Evolutionary conservation across 2,113 vertebrate species (phyloP), one percentile per base, ranked within the genome.

Genomic region (Pampusana beccarii): DNA sequence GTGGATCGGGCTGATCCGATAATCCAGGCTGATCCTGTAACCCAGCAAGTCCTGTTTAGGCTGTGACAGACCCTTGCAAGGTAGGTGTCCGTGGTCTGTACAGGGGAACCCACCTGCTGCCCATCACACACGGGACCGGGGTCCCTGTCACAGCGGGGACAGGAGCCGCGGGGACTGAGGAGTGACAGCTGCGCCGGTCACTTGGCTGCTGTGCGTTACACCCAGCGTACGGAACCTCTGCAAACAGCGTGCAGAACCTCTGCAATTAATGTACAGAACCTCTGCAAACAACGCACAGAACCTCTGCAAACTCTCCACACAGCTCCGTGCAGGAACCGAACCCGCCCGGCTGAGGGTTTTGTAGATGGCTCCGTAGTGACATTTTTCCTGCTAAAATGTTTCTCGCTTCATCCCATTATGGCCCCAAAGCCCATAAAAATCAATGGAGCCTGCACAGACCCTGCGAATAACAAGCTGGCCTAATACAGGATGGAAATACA

Each of bases 381-480:
- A 0, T 34, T 26, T 60, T 4, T 69, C 19, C 5, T 50, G 90
- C 61, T 33, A 6, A 88, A 95, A n/a, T 14, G 29, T 14, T 58
- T 72, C 89, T 58, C 10, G 0, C 53, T 71, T 74, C 71, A 54
- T 50, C 80, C 65, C 57, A 8, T 67, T 62, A 53, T 0, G 4
- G 66, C 66, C 90, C 60, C 56, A 56, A 62, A 95, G 74, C 56
- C 71, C 91, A 75, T 88, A 90, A 90, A 90, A 94, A 70, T 58
- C 93, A 93, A 31, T 23, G 81, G 81, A 87, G 81, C 93, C 70
- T 93, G 82, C 79, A 72, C 51, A 82, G 74, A 33, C 31, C 80
- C 66, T 62, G 82, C 38, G 21, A 92, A 64, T 17, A 82, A 78
- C 28, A 28, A 60, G 21, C 5, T 18, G 48, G 42, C 11, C 36